These are phyloP conservation scores for Galeruca laticollis DNA, from an alignment of 2,888 invertebrate species.

Conservation along the genomic window DNA sequence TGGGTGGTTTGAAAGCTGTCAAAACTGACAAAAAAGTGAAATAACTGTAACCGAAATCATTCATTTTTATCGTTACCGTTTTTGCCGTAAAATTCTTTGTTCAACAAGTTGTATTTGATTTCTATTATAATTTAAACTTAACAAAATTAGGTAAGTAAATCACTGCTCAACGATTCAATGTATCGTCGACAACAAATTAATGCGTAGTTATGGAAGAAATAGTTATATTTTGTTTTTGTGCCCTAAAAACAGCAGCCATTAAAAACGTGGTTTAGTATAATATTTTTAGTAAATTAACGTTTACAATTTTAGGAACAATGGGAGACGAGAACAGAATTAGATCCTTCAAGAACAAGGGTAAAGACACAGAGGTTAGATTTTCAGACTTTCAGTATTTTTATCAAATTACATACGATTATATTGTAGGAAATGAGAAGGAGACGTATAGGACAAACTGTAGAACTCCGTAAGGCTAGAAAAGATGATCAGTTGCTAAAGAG, in stretches of 20 bases:
- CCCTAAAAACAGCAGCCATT: constrained; percentile 23
- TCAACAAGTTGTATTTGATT: constrained; percentile 24
- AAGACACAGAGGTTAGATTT: constrained; percentile 77
- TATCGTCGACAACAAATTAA: neutral
- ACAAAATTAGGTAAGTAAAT: constrained; percentile 20
- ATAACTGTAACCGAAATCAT: constrained; percentile 39
- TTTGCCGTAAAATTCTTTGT: constrained; percentile 22
- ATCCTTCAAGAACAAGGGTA: constrained; percentile 83
- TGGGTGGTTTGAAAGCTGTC: constrained; percentile 46
- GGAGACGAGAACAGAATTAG: constrained; percentile 76
- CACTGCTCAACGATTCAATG: neutral
- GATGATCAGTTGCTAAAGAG: constrained; percentile 94
- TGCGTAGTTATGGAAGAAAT: constrained; percentile 24
- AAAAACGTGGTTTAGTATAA: constrained; percentile 24
- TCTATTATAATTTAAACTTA: constrained; percentile 22
- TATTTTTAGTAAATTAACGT: constrained; percentile 5
- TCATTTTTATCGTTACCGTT: constrained; percentile 39
- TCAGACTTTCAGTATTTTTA: neutral
- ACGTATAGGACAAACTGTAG: constrained; percentile 89
- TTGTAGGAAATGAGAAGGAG: constrained; percentile 87
- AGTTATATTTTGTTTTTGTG: constrained; percentile 24
- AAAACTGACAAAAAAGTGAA: constrained; percentile 33
- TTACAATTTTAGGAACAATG: constrained; percentile 65
- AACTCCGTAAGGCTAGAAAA: constrained; percentile 91
- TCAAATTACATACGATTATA: neutral